Percentiles rank a stretch among this genome's conserved stretches.
phyloP scores from a whole-genome alignment of 2,113 vertebrate genomes.

The Corythornis vintsioides region DNA sequence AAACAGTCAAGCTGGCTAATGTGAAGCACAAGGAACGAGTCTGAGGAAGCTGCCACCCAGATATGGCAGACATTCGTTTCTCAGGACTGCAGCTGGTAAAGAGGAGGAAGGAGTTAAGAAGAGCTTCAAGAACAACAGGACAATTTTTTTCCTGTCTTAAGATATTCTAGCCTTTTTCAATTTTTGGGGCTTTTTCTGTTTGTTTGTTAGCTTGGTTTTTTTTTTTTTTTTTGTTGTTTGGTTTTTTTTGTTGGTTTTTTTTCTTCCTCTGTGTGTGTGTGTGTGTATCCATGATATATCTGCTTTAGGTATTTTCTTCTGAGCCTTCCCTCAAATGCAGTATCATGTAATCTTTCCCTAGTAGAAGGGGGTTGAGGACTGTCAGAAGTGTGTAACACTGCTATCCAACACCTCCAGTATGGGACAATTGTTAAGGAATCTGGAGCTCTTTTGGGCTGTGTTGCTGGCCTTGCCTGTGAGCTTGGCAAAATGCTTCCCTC shows the following conservation, averaged over 20 bases:
- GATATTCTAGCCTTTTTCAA: background rate
- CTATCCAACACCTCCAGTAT: background rate
- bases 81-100: conserved; percentile 47
- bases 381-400: background rate
- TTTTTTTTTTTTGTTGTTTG: background rate
- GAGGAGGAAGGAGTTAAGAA: conserved; percentile 1
- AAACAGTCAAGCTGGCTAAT: conserved; percentile 83
- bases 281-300: background rate
- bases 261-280: background rate
- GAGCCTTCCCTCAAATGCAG: background rate
- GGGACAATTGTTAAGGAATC: background rate
- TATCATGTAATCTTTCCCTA: background rate
- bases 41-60: conserved; percentile 51
- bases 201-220: background rate
- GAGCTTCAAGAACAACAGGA: conserved; percentile 36
- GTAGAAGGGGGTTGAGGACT: background rate
- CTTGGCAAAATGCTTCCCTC: background rate
- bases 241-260: background rate
- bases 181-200: background rate
- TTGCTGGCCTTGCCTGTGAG: background rate
- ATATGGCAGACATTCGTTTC: conserved; percentile 22
- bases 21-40: conserved; percentile 80
- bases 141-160: background rate
- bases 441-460: background rate
- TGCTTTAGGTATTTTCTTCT: conserved; percentile 26